Base-by-base conservation (phyloP, 2,888 invertebrate species). In the Amblyjoppa fuscipennis region DNA sequence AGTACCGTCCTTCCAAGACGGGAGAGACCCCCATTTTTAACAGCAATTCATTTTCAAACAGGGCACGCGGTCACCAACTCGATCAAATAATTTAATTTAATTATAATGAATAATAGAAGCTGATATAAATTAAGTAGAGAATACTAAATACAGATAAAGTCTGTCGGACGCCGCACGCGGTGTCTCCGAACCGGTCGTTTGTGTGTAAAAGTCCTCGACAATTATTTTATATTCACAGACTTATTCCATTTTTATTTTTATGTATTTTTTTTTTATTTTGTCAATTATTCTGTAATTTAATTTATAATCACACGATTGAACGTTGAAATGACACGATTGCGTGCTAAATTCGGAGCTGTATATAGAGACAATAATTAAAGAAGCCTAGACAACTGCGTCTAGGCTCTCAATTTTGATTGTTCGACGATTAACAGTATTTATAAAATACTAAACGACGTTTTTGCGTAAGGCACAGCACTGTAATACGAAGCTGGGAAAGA, bases 381-480 rank as follows among this genome's bases (percentile, higher is more conserved):
- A 90, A 69, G 89, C 89, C 91, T 92, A 91, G 87, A 59, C 75
- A 80, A 80, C 78, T 90, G 85, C 83, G 89, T 92, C 87, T 91
- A 91, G 91, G 90, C 90, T 90, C 91, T 92, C 88, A 92, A 92
- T 92, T 92, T 92, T 89, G 89, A 89, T 90, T 87, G 88, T 86
- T 86, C 89, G 84, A 84, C 76, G 71, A 85, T 78, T 45, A 69
- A 82, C 28, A 45, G 41, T 61, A 61, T 83, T 51, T 45, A 56
- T 34, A 53, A 83, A 56, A 76, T 53, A 51, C 53, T 66, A 59
- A 34, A 88, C 88, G 87, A 87, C 81, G 76, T 71, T 81, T 64
- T 59, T 80, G 69, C 82, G 25, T 75, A 87, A 86, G 87, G 88
- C 88, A 88, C 86, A 86, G 73, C 74, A 78, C 73, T 77, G 75